These are phyloP conservation scores for Furcifer pardalis DNA, from an alignment of 2,797 vertebrate genomes.

Conservation along the genomic window DNA sequence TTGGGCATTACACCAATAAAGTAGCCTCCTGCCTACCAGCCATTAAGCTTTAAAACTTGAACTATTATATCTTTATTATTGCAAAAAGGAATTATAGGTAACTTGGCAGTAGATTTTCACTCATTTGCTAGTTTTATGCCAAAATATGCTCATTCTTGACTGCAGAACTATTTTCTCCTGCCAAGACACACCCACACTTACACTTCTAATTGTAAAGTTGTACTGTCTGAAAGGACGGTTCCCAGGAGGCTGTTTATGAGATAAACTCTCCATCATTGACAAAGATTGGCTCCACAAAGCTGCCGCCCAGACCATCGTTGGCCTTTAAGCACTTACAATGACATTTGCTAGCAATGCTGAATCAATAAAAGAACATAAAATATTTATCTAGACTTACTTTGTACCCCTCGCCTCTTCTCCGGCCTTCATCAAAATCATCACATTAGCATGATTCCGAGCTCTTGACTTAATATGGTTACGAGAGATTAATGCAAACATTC, in stretches of 20 bases:
- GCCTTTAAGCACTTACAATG: constrained; percentile 68
- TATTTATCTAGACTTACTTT: constrained; percentile 69
- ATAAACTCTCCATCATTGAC: constrained; percentile 52
- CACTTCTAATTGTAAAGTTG: constrained; percentile 42
- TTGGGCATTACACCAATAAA: too few relatives aligned
- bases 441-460: constrained; percentile 56
- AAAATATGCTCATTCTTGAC: constrained; percentile 6
- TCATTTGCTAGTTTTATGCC: too few relatives aligned
- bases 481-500: not conserved
- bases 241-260: constrained; percentile 56
- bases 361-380: constrained; percentile 75
- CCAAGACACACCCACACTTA: not conserved
- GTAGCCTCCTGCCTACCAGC: too few relatives aligned
- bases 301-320: constrained; percentile 52
- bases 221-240: constrained; percentile 54
- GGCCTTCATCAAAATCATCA: constrained; percentile 56
- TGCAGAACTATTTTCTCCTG: constrained; percentile 29
- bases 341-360: constrained; percentile 60
- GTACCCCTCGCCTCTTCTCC: constrained; percentile 51
- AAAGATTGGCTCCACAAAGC: constrained; percentile 48
- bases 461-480: constrained; percentile 51
- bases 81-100: too few relatives aligned
- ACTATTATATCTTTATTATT: too few relatives aligned
- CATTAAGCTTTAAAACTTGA: too few relatives aligned
- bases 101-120: too few relatives aligned